Evolutionary conservation across 2,888 invertebrate genomes (phyloP).

Genomic region (Patella ulyssiponensis): DNA sequence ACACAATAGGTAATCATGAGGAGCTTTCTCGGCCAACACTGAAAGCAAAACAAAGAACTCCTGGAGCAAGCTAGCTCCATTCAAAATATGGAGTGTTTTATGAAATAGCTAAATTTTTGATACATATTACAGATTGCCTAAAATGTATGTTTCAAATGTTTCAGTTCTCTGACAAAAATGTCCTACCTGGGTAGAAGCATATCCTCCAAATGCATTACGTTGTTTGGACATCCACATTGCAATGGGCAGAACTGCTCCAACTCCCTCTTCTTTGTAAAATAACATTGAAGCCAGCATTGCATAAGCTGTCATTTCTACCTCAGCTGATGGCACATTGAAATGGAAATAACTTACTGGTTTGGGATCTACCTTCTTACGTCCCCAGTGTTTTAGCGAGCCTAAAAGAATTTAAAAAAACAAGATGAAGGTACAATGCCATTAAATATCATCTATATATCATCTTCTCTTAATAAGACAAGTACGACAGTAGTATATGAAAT

Average conservation of each 20-base stretch:
- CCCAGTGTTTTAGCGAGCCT: slow-evolving; percentile 85
- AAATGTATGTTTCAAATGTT: too few relatives aligned
- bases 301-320: slow-evolving; percentile 91
- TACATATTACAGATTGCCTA: too few relatives aligned
- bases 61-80: too few relatives aligned
- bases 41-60: too few relatives aligned
- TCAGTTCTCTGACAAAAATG: too few relatives aligned
- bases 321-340: slow-evolving; percentile 80
- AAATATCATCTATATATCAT: too few relatives aligned
- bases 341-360: slow-evolving; percentile 46
- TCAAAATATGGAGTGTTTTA: too few relatives aligned
- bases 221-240: slow-evolving; percentile 83
- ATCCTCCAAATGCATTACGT: slow-evolving; percentile 78
- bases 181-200: slow-evolving; percentile 69
- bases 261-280: slow-evolving; percentile 69
- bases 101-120: too few relatives aligned
- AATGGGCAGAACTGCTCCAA: slow-evolving; percentile 74
- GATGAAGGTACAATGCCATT: neutral
- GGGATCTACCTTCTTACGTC: slow-evolving; percentile 38
- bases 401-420: slow-evolving; percentile 9
- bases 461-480: too few relatives aligned
- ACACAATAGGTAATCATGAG: too few relatives aligned
- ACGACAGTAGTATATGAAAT: too few relatives aligned
- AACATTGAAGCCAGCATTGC: slow-evolving; percentile 80
- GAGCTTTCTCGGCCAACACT: too few relatives aligned